Percentiles rank a stretch among this genome's conserved stretches.
Evolutionary conservation across 1,140 invertebrate species (phyloP).

Genomic region (Pseudomyrmex sp.): DNA sequence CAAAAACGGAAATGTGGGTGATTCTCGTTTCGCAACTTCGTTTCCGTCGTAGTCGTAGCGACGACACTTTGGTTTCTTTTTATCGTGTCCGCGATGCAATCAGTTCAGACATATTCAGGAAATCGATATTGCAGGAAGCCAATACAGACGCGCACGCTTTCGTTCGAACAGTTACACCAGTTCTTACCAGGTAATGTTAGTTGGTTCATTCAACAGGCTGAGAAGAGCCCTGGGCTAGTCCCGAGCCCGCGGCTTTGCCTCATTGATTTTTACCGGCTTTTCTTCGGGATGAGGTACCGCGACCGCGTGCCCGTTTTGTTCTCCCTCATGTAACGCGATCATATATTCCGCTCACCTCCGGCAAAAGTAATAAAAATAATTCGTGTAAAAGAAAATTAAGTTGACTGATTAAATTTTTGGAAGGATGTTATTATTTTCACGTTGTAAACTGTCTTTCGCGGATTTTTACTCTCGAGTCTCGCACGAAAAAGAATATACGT

Average conservation of each 20-base stretch:
- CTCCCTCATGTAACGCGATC: constrained; percentile 32
- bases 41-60: constrained; percentile 18
- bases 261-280: constrained; percentile 59
- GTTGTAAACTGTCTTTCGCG: not conserved
- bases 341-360: constrained; percentile 31
- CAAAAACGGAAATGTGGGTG: constrained; percentile 23
- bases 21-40: constrained; percentile 4
- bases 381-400: constrained; percentile 19
- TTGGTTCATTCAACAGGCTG: constrained; percentile 60
- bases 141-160: constrained; percentile 29
- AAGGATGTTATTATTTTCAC: not conserved
- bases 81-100: constrained; percentile 6
- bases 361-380: constrained; percentile 25
- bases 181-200: constrained; percentile 47
- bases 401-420: constrained; percentile 43
- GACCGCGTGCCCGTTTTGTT: constrained; percentile 37
- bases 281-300: constrained; percentile 47
- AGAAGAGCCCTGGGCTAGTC: constrained; percentile 55
- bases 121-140: constrained; percentile 32
- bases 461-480: too few species aligned
- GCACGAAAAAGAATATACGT: too few species aligned
- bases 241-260: constrained; percentile 50
- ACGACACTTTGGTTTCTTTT: not conserved
- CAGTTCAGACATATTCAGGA: constrained; percentile 30
- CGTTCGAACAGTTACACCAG: constrained; percentile 54